A percentile compares a stretch with the other conserved stretches of the same genome.
These are phyloP conservation scores for Procambarus clarkii DNA, from an alignment of 1,140 invertebrate species.

Conservation along the genomic window DNA sequence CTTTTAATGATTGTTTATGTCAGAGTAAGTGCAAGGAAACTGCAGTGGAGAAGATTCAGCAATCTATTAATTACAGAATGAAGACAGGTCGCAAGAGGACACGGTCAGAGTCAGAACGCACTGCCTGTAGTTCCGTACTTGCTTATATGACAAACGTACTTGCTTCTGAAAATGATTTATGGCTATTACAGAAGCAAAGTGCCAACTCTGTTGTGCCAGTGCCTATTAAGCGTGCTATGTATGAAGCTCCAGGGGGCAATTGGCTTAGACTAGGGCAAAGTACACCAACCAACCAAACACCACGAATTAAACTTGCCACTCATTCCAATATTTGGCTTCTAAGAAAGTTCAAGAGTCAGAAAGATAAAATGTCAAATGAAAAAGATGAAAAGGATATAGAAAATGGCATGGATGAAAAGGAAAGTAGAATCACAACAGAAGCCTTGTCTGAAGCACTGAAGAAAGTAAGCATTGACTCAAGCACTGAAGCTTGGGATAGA, in stretches of 20 bases:
- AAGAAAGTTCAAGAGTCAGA: constrained; percentile 40
- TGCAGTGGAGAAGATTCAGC: constrained; percentile 45
- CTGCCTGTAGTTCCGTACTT: not conserved
- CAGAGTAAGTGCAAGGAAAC: constrained; percentile 40
- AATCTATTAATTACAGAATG: constrained; percentile 22
- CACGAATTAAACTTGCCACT: constrained; percentile 9
- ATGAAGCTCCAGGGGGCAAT: constrained; percentile 23
- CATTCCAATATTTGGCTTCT: constrained; percentile 59
- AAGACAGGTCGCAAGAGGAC: constrained; percentile 46
- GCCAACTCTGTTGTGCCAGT: not conserved
- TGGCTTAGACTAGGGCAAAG: constrained; percentile 5
- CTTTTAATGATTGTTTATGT: constrained; percentile 35
- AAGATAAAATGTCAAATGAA: constrained; percentile 30
- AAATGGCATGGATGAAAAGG: constrained; percentile 19
- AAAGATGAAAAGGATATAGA: constrained; percentile 48
- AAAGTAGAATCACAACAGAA: constrained; percentile 39
- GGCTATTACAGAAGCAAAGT: constrained; percentile 20
- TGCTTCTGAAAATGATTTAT: constrained; percentile 38
- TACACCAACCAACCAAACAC: not conserved
- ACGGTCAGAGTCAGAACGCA: constrained; percentile 24
- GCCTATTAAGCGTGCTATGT: constrained; percentile 44
- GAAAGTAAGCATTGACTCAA: constrained; percentile 5
- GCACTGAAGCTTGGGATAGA: not conserved
- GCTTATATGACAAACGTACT: constrained; percentile 31
- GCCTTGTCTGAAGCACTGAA: constrained; percentile 43